Percentiles rank a stretch among this genome's conserved stretches.
Evolutionary conservation across 1,140 invertebrate species (phyloP).

Genomic region (Heliconius himera): DNA sequence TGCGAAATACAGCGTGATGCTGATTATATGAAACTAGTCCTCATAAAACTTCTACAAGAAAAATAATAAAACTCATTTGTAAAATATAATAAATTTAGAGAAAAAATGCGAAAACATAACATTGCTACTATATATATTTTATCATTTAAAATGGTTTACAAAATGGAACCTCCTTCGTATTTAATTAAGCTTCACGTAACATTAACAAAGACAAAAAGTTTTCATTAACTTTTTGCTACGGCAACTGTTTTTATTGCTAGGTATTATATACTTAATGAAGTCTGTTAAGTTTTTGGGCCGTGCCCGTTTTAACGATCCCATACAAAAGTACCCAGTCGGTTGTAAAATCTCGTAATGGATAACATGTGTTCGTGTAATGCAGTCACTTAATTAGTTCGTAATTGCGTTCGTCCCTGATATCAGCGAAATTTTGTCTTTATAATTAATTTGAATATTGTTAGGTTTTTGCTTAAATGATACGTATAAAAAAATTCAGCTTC

Average conservation of each 20-base stretch:
- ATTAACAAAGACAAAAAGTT: not conserved
- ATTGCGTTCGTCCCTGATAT: not conserved
- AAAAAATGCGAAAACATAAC: not conserved
- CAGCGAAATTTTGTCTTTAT: not conserved
- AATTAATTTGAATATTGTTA: not conserved
- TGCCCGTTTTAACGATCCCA: constrained; percentile 1
- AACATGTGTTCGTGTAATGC: constrained; percentile 18
- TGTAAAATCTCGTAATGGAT: constrained; percentile 15
- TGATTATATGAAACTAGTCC: not conserved
- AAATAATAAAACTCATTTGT: not conserved
- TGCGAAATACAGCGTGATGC: too few relatives aligned
- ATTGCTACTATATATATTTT: not conserved
- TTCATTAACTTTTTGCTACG: constrained; percentile 5
- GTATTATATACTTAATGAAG: not conserved
- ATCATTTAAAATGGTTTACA: not conserved
- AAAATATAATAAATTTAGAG: not conserved
- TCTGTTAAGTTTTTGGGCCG: constrained; percentile 20
- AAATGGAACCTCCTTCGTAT: not conserved
- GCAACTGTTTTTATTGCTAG: constrained; percentile 14
- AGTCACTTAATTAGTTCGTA: constrained; percentile 8
- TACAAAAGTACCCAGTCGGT: not conserved
- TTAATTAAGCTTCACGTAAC: not conserved
- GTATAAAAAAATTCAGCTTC: too few relatives aligned
- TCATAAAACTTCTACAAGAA: not conserved
- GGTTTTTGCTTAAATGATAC: not conserved